Conservation (phyloP, 2,888 invertebrate species). For the Noctua fimbriata region DNA sequence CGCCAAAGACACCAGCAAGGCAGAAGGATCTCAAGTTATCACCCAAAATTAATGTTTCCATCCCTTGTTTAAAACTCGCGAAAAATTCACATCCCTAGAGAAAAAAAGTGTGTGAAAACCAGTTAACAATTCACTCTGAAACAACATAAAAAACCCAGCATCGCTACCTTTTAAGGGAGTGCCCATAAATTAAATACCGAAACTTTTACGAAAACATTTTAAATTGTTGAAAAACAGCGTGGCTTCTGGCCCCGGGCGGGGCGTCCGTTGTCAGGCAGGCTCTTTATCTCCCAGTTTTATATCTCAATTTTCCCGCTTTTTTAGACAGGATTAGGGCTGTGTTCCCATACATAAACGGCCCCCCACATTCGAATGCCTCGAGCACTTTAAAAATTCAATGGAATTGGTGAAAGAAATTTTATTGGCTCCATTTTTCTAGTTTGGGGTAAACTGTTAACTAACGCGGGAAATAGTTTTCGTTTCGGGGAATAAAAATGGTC, state of each 20-base stretch:
- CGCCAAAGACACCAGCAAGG: neutral
- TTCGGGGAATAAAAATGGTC: conserved; percentile 26
- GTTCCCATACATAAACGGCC: conserved; percentile 58
- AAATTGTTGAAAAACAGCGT: conserved; percentile 70
- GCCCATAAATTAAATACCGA: conserved; percentile 65
- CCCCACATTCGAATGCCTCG: conserved; percentile 33
- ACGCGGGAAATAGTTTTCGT: conserved; percentile 42
- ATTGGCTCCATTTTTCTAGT: conserved; percentile 43
- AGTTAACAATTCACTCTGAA: conserved; percentile 36
- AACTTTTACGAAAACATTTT: conserved; percentile 69
- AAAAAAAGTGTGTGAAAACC: conserved; percentile 51
- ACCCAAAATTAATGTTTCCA: conserved; percentile 17
- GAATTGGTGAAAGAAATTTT: conserved; percentile 49
- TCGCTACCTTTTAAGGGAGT: conserved; percentile 49
- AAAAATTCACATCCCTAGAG: conserved; percentile 16
- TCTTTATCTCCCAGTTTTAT: conserved; percentile 81
- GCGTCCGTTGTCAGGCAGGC: conserved; percentile 62
- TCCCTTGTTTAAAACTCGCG: conserved; percentile 3
- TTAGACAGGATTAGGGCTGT: conserved; percentile 59
- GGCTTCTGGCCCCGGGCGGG: conserved; percentile 66
- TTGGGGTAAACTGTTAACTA: conserved; percentile 47
- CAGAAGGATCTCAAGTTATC: neutral
- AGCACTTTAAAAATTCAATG: conserved; percentile 60
- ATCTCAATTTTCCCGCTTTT: conserved; percentile 82
- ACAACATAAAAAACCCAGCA: conserved; percentile 43